Evolutionary conservation across 2,888 invertebrate species (phyloP).

Genomic region (Leptinotarsa tumamoca): DNA sequence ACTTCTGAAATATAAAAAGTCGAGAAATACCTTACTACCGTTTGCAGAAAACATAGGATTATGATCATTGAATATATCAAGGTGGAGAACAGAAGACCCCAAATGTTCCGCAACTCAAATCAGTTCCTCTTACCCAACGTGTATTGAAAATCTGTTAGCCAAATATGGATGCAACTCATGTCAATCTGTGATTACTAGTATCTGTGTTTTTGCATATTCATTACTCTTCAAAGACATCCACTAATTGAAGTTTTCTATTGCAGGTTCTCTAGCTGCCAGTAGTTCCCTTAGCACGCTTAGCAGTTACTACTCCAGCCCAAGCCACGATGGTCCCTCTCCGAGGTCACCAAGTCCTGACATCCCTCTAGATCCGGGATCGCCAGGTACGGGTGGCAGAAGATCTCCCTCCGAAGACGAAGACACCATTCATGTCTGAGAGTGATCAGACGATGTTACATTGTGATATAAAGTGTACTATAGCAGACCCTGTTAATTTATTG

Average conservation of each 20-base stretch:
- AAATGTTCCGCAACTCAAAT: too few species aligned
- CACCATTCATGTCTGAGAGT: constrained; percentile 72
- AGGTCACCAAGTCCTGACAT: constrained; percentile 68
- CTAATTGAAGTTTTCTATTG: constrained; percentile 14
- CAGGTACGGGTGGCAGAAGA: constrained; percentile 65
- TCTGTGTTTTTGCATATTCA: too few species aligned
- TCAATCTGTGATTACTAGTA: too few species aligned
- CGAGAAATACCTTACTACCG: too few species aligned
- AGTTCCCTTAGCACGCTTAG: constrained; percentile 72
- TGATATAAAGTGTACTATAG: constrained; percentile 63
- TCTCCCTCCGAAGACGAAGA: constrained; percentile 73
- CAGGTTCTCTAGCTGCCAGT: constrained; percentile 76
- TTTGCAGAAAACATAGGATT: too few species aligned
- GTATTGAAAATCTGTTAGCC: too few species aligned
- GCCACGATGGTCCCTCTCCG: constrained; percentile 69
- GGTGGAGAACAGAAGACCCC: too few species aligned
- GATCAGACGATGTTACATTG: constrained; percentile 53
- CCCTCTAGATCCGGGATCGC: constrained; percentile 74
- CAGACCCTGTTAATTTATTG: constrained; percentile 62
- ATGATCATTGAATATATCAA: too few species aligned
- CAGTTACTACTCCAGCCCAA: constrained; percentile 71
- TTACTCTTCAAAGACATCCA: too few species aligned
- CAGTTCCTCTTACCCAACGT: too few species aligned
- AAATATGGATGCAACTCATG: too few species aligned
- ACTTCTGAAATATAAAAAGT: too few species aligned